Evolutionary conservation across 2,888 invertebrate species (phyloP).

Genomic region (Eudasyphora cyanicolor): DNA sequence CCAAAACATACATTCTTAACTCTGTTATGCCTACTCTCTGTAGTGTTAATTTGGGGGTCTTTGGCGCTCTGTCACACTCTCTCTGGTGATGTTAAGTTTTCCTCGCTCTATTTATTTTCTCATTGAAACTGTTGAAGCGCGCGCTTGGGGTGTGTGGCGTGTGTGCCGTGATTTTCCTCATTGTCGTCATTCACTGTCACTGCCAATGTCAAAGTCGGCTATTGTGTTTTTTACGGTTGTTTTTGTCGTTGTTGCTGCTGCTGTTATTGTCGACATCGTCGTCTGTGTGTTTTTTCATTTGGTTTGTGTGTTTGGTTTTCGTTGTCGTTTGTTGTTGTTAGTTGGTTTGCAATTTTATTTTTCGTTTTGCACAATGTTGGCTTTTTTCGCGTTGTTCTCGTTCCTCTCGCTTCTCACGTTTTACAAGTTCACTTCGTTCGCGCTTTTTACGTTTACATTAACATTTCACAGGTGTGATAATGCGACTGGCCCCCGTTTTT

Average conservation of each 20-base stretch:
- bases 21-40: not conserved
- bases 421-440: not conserved
- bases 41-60: not conserved
- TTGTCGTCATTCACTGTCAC: slow-evolving; percentile 65
- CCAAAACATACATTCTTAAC: not conserved
- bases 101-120: slow-evolving; percentile 36
- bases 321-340: not conserved
- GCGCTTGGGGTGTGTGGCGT: slow-evolving; percentile 5
- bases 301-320: not conserved
- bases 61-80: not conserved
- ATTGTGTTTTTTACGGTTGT: slow-evolving; percentile 16
- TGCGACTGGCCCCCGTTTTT: not conserved
- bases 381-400: not conserved
- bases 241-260: not conserved
- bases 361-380: not conserved
- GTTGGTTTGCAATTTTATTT: not conserved
- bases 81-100: slow-evolving; percentile 22
- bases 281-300: not conserved
- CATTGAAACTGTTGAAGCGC: slow-evolving; percentile 8
- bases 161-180: slow-evolving; percentile 56
- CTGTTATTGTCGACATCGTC: not conserved
- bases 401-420: not conserved
- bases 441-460: not conserved
- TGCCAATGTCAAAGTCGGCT: slow-evolving; percentile 70
- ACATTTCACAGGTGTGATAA: not conserved